Evolutionary conservation across 2,888 invertebrate genomes (phyloP).

Genomic region (Tuberolachnus salignus): DNA sequence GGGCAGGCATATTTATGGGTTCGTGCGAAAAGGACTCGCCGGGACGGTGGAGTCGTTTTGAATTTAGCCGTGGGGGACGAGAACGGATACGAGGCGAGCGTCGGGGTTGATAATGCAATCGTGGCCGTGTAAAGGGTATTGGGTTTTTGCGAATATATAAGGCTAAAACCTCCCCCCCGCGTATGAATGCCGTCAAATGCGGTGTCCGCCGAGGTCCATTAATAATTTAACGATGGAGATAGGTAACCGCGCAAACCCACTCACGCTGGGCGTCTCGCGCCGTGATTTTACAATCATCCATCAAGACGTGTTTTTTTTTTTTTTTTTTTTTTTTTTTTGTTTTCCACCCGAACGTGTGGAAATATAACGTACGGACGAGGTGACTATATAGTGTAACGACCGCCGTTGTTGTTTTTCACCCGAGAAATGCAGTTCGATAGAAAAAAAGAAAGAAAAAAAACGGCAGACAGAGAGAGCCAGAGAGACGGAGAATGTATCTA

Average conservation of each 20-base stretch:
- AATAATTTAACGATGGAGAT: conserved; percentile 34
- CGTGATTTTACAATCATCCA: conserved; percentile 27
- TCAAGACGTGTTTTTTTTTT: conserved; percentile 1
- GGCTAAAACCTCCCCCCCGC: conserved; percentile 26
- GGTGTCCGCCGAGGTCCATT: neutral
- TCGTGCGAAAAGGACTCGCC: no score
- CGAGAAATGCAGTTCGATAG: neutral
- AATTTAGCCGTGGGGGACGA: neutral
- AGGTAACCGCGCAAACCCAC: neutral
- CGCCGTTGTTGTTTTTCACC: neutral
- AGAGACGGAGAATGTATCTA: neutral
- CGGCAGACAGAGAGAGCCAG: neutral
- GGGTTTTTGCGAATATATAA: conserved; percentile 3
- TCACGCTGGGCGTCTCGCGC: neutral
- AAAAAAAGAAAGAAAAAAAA: neutral
- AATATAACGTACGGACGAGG: no score
- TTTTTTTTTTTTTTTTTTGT: conserved; percentile 11
- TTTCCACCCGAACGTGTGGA: neutral
- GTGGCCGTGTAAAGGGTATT: conserved; percentile 28
- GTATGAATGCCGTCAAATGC: neutral
- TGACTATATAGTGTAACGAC: neutral
- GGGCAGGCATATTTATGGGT: no score
- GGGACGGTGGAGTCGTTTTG: no score
- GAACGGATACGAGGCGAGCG: neutral
- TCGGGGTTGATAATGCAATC: conserved; percentile 24